Evolutionary conservation across 2,113 vertebrate species (phyloP).

Genomic region (Climacteris rufus): DNA sequence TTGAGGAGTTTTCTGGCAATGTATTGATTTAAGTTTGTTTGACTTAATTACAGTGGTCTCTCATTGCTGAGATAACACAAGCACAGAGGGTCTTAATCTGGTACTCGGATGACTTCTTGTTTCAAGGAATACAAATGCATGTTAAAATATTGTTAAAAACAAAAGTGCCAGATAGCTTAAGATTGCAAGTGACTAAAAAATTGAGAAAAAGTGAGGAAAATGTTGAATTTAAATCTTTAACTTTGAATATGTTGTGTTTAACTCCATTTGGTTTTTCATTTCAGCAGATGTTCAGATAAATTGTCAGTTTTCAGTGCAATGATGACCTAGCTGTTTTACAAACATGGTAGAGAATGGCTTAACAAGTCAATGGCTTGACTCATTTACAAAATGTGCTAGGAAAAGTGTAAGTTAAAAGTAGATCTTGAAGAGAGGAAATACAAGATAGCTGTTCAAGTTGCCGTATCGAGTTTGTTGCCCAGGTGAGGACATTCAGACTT

Average conservation of each 20-base stretch:
- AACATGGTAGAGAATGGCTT: not conserved
- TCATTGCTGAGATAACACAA: not conserved
- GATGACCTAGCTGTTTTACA: not conserved
- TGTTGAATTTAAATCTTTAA: not conserved
- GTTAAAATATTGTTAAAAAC: not conserved
- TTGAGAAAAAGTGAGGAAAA: not conserved
- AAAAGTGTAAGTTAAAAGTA: not conserved
- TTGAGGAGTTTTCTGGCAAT: not conserved
- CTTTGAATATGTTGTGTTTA: not conserved
- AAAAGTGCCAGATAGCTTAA: not conserved
- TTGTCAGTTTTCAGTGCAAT: not conserved
- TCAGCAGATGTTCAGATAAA: not conserved
- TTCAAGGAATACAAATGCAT: not conserved
- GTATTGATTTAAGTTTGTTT: not conserved
- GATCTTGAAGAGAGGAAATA: not conserved
- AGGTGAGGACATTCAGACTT: not conserved
- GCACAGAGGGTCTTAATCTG: not conserved
- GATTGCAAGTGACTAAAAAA: not conserved
- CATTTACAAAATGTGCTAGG: not conserved
- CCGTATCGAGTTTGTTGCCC: not conserved
- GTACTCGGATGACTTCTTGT: not conserved
- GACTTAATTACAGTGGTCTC: fast-evolving
- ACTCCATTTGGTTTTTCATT: not conserved
- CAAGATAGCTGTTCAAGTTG: not conserved
- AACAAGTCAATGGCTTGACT: not conserved